These are phyloP conservation scores for Trogon melanurus DNA, from an alignment of 2,113 vertebrate species.

Conservation along the genomic window DNA sequence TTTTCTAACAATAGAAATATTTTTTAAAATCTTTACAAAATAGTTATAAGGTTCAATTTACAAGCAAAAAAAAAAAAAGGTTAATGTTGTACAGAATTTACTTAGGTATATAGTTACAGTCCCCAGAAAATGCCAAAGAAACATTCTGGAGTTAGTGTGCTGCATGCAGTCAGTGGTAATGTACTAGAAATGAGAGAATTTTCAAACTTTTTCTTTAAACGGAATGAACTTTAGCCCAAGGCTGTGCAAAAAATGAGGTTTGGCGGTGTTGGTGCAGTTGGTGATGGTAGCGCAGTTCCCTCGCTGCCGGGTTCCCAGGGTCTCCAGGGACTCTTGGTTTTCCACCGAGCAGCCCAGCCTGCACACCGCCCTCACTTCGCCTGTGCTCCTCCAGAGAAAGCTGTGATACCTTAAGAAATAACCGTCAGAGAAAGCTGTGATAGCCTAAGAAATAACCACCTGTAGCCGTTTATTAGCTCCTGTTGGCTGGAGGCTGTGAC, in stretches of 20 bases:
- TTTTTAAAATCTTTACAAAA: neutral
- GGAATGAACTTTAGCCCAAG: neutral
- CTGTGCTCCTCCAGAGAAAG: neutral
- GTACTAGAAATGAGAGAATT: neutral
- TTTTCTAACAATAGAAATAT: neutral
- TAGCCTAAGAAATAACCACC: neutral
- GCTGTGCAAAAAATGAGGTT: neutral
- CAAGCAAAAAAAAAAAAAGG: neutral
- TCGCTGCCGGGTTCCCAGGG: neutral
- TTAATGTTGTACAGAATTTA: neutral
- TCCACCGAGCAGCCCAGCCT: neutral
- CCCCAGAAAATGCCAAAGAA: neutral
- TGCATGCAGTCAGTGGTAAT: neutral
- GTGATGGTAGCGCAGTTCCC: neutral
- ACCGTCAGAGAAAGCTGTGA: neutral
- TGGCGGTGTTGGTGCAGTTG: neutral
- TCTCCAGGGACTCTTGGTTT: neutral
- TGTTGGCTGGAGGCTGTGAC: neutral
- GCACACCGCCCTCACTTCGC: accelerated
- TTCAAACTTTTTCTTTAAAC: neutral
- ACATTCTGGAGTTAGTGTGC: neutral
- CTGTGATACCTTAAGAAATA: neutral
- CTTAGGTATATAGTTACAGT: neutral
- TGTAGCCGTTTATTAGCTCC: neutral
- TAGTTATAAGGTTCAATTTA: neutral